Evolutionary conservation across 2,797 vertebrate species (phyloP).

Genomic region (Tamandua tetradactyla): DNA sequence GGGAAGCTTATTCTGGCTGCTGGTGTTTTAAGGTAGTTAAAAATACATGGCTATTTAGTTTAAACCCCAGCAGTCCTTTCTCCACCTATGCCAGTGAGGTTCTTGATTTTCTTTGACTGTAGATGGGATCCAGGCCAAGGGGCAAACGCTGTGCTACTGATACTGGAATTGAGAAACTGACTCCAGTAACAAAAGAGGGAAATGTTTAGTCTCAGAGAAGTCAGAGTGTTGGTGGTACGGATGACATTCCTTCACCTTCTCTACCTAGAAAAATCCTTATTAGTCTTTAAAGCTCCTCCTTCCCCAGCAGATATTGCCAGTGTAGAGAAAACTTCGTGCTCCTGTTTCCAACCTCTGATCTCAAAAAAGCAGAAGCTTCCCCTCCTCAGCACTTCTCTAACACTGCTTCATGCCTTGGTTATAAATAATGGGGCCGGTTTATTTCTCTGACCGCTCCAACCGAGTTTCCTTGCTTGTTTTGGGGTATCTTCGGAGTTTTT

Average conservation of each 20-base stretch:
- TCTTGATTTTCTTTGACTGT: neutral
- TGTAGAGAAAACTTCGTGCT: neutral
- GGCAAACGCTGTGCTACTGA: neutral
- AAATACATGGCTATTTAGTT: neutral
- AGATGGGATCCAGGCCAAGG: neutral
- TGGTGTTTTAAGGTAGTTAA: neutral
- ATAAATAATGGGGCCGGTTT: neutral
- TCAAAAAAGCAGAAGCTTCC: neutral
- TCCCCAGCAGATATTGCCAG: neutral
- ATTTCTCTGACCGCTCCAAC: neutral
- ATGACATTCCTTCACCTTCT: neutral
- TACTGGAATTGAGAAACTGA: neutral
- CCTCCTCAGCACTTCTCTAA: neutral
- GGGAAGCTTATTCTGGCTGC: neutral
- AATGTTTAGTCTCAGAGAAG: neutral
- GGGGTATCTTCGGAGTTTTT: neutral
- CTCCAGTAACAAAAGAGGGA: neutral
- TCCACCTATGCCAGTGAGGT: neutral
- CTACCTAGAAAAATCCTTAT: neutral
- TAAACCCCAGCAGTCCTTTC: neutral
- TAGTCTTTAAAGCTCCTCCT: neutral
- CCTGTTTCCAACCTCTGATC: neutral
- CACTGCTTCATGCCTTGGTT: rapidly evolving
- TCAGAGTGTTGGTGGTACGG: neutral
- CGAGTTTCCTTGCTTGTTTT: neutral